Evolutionary conservation across 2,888 invertebrate genomes (phyloP).

Genomic region (Arge pagana): DNA sequence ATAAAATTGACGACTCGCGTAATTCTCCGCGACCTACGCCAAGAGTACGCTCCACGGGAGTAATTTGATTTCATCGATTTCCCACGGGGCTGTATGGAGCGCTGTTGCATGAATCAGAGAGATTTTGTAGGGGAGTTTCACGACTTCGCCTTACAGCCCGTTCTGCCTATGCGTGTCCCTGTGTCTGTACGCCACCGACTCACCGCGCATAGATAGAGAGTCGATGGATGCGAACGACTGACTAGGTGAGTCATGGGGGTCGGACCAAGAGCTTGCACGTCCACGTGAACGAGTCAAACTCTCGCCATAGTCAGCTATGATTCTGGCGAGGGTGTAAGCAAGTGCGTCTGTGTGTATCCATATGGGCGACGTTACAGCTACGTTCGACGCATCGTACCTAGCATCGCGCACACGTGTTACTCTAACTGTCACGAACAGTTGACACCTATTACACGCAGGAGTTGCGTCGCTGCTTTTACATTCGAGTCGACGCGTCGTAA

Average conservation of each 20-base stretch:
- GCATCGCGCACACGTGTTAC: constrained; percentile 22
- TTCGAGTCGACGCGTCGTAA: constrained; percentile 11
- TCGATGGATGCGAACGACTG: constrained; percentile 9
- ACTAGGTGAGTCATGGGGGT: constrained; percentile 42
- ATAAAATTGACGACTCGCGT: constrained; percentile 11
- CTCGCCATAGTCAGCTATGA: no score
- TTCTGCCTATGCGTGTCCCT: not conserved
- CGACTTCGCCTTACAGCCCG: no score
- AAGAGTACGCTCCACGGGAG: not conserved
- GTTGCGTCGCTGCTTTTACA: not conserved
- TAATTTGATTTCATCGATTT: constrained; percentile 19
- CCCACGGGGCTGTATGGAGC: constrained; percentile 14
- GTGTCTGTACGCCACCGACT: not conserved
- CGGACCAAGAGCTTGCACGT: no score
- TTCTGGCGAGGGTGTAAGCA: no score
- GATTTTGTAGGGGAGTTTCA: constrained; percentile 7
- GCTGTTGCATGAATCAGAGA: constrained; percentile 10
- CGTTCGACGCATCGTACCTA: no score
- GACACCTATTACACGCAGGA: constrained; percentile 10
- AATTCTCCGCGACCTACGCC: constrained; percentile 18
- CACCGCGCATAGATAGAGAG: not conserved
- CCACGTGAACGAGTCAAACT: no score
- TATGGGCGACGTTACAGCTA: no score
- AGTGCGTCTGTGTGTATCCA: no score
- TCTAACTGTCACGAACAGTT: constrained; percentile 11